phyloP scores from a whole-genome alignment of 2,888 invertebrate genomes.

The Amphipyra tragopoginis region DNA sequence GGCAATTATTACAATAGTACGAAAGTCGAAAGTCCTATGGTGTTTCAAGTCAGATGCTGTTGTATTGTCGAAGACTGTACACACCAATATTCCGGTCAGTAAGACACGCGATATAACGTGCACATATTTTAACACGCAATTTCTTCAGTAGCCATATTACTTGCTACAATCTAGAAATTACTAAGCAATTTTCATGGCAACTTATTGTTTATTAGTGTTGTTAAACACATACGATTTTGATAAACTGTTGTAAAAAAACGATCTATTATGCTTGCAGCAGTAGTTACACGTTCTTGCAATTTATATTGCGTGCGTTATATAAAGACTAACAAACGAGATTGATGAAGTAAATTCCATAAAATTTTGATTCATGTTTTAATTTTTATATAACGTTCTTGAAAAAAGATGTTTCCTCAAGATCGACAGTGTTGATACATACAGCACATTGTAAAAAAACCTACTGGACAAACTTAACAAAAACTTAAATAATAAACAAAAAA shows the following conservation, averaged over 20 bases:
- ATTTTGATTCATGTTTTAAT: slow-evolving; percentile 10
- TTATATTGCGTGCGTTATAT: slow-evolving; percentile 3
- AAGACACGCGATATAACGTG: slow-evolving; percentile 70
- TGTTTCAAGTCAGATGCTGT: slow-evolving; percentile 27
- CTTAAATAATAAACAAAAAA: slow-evolving; percentile 58
- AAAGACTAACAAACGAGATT: slow-evolving; percentile 13
- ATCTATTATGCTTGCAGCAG: neutral
- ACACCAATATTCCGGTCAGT: slow-evolving; percentile 59
- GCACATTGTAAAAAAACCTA: slow-evolving; percentile 30
- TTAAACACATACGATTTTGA: slow-evolving; percentile 37
- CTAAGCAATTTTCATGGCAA: slow-evolving; percentile 53
- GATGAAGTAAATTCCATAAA: neutral
- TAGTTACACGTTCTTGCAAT: slow-evolving; percentile 4
- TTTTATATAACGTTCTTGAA: neutral
- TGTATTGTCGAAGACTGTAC: slow-evolving; percentile 48
- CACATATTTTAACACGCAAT: slow-evolving; percentile 60
- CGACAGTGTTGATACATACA: slow-evolving; percentile 22
- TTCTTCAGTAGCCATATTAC: slow-evolving; percentile 62
- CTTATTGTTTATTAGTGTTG: slow-evolving; percentile 41
- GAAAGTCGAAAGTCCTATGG: slow-evolving; percentile 32
- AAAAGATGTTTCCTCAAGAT: neutral
- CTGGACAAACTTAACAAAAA: slow-evolving; percentile 24
- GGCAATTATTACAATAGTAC: neutral
- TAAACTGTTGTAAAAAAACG: slow-evolving; percentile 32
- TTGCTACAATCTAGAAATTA: slow-evolving; percentile 63